Evolutionary conservation across 2,797 vertebrate genomes (phyloP).

Genomic region (Serranus cabrilla): DNA sequence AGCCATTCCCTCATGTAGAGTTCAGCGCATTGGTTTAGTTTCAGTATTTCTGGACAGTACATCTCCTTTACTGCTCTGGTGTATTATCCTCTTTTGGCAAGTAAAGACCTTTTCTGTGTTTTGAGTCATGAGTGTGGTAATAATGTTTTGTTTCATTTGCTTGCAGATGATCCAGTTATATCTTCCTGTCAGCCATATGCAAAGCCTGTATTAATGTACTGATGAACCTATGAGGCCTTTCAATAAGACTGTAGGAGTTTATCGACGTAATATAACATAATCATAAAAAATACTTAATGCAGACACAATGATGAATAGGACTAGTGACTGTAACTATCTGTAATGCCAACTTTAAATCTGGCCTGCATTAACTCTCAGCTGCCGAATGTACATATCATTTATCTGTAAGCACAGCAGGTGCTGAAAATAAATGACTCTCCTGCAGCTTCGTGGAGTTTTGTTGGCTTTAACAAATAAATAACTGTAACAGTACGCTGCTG

Average conservation of each 20-base stretch:
- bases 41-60: no score
- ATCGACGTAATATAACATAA: neutral
- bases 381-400: slow-evolving; percentile 21
- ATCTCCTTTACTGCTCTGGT: no score
- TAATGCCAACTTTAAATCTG: slow-evolving; percentile 40
- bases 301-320: slow-evolving; percentile 14
- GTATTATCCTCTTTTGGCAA: no score
- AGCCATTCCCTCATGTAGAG: no score
- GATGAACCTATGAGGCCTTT: neutral
- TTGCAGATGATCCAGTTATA: slow-evolving; percentile 29
- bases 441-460: slow-evolving; percentile 14
- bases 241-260: neutral
- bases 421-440: slow-evolving; percentile 31
- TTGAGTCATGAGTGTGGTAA: no score
- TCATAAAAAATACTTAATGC: slow-evolving; percentile 9
- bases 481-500: slow-evolving; percentile 23
- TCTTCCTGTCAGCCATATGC: neutral
- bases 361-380: slow-evolving; percentile 32
- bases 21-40: no score
- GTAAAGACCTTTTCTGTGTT: no score
- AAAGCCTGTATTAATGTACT: neutral
- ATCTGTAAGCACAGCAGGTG: slow-evolving; percentile 35
- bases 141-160: neutral
- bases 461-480: slow-evolving; percentile 40
- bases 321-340: slow-evolving; percentile 4